Percentiles rank a stretch among this genome's conserved stretches.
Conservation (phyloP, 2,888 invertebrate species). For the Pocota personata region DNA sequence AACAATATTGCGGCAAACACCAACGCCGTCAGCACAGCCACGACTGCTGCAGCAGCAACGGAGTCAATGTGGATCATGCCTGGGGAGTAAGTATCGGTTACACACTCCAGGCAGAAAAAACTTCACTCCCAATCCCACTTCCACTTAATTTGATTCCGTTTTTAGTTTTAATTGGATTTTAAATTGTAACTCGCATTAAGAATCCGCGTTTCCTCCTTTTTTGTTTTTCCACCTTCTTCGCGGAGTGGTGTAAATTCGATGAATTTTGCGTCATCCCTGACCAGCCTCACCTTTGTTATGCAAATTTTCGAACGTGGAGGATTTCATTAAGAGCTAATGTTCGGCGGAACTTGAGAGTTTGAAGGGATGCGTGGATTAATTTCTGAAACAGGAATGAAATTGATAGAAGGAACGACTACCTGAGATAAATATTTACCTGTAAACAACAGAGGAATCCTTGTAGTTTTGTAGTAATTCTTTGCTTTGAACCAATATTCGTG, state of each 20-base stretch:
- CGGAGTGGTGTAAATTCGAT: constrained; percentile 6
- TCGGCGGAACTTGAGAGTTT: not conserved
- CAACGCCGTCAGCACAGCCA: constrained; percentile 29
- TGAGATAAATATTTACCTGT: not conserved
- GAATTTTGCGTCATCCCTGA: constrained; percentile 51
- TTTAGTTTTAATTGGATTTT: constrained; percentile 74
- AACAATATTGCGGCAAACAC: constrained; percentile 75
- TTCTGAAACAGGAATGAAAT: not conserved
- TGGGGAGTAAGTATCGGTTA: constrained; percentile 63
- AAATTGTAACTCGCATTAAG: constrained; percentile 73
- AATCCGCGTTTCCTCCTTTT: constrained; percentile 46
- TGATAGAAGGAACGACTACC: not conserved
- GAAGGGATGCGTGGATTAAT: not conserved
- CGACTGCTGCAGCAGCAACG: constrained; percentile 13
- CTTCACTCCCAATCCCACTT: constrained; percentile 58
- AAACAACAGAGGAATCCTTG: too few relatives aligned
- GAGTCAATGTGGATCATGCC: constrained; percentile 73
- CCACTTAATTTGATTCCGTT: constrained; percentile 73
- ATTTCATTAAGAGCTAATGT: constrained; percentile 59
- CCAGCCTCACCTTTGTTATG: constrained; percentile 66
- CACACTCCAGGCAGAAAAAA: constrained; percentile 35
- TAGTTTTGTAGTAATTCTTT: too few relatives aligned
- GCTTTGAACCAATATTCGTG: too few relatives aligned
- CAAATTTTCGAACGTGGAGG: constrained; percentile 49
- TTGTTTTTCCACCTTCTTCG: constrained; percentile 32